phyloP scores from a whole-genome alignment of 1,140 invertebrate genomes.

The Anoplolepis gracilipes region DNA sequence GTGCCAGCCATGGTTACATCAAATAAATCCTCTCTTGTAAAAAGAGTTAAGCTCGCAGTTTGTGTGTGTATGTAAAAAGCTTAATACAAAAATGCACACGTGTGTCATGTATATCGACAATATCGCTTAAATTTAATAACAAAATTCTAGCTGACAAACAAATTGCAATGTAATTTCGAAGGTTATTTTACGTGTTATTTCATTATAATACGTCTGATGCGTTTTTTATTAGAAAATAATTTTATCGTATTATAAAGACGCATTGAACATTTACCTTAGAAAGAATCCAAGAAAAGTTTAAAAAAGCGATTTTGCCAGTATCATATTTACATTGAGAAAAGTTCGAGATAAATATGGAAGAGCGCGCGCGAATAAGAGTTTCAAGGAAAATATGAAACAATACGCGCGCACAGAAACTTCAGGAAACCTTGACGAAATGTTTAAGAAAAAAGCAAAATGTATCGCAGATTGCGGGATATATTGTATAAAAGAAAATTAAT shows the following conservation, averaged over 20 bases:
- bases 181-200: slow-evolving; percentile 1
- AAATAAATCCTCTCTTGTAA: slow-evolving; percentile 51
- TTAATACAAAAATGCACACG: slow-evolving; percentile 30
- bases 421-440: neutral
- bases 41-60: neutral
- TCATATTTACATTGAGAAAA: slow-evolving; percentile 54
- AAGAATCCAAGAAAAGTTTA: slow-evolving; percentile 36
- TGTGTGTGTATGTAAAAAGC: neutral
- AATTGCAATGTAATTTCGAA: slow-evolving; percentile 21
- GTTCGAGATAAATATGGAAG: slow-evolving; percentile 26
- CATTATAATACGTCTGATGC: no score
- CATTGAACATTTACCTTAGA: slow-evolving; percentile 35
- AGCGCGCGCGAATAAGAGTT: slow-evolving; percentile 24
- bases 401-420: slow-evolving; percentile 11
- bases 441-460: neutral
- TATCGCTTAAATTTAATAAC: slow-evolving; percentile 27
- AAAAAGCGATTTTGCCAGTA: slow-evolving; percentile 36
- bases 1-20: slow-evolving; percentile 39
- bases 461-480: neutral
- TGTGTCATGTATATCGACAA: slow-evolving; percentile 8
- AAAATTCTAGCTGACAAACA: slow-evolving; percentile 8
- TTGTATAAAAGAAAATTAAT: neutral
- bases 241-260: slow-evolving; percentile 35
- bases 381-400: slow-evolving; percentile 41
- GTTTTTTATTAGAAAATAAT: slow-evolving; percentile 11